These are phyloP conservation scores for Lutjanus erythropterus DNA, from an alignment of 2,113 vertebrate genomes.

Conservation along the genomic window DNA sequence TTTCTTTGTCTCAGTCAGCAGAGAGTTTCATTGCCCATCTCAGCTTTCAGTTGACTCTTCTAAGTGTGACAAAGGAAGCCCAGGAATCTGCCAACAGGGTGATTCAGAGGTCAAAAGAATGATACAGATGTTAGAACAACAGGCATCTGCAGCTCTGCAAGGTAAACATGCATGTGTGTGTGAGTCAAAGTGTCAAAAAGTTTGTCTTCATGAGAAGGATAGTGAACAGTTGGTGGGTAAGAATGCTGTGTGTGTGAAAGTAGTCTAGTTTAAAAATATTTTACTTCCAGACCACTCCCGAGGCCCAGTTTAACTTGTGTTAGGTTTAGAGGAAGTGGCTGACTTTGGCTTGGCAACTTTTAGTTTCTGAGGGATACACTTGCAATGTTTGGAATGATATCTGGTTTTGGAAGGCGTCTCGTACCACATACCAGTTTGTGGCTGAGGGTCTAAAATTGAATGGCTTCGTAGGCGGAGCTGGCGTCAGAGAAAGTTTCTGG, in stretches of 20 bases:
- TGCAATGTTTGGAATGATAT: constrained; percentile 82
- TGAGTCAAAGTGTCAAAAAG: constrained; percentile 11
- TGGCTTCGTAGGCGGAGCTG: constrained; percentile 41
- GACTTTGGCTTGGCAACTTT: constrained; percentile 69
- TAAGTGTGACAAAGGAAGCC: constrained; percentile 37
- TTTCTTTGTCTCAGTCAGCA: constrained; percentile 67
- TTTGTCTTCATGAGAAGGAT: not conserved
- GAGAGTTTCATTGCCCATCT: constrained; percentile 57
- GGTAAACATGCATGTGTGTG: constrained; percentile 76
- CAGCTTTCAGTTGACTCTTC: constrained; percentile 28
- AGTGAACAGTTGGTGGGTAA: not conserved
- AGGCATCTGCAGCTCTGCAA: constrained; percentile 84
- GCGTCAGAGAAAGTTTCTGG: constrained; percentile 31
- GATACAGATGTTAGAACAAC: constrained; percentile 87
- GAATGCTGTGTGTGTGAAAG: constrained; percentile 7
- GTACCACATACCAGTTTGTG: constrained; percentile 76
- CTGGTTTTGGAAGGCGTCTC: constrained; percentile 75
- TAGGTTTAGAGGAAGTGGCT: constrained; percentile 74
- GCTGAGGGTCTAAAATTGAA: constrained; percentile 72
- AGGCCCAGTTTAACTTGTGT: constrained; percentile 48
- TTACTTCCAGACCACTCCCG: constrained; percentile 47
- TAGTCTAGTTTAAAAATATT: constrained; percentile 38
- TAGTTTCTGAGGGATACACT: constrained; percentile 71
- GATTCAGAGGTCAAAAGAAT: constrained; percentile 78
- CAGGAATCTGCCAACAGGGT: constrained; percentile 32